Evolutionary conservation across 2,888 invertebrate genomes (phyloP).

Genomic region (Nomada hirtipes): DNA sequence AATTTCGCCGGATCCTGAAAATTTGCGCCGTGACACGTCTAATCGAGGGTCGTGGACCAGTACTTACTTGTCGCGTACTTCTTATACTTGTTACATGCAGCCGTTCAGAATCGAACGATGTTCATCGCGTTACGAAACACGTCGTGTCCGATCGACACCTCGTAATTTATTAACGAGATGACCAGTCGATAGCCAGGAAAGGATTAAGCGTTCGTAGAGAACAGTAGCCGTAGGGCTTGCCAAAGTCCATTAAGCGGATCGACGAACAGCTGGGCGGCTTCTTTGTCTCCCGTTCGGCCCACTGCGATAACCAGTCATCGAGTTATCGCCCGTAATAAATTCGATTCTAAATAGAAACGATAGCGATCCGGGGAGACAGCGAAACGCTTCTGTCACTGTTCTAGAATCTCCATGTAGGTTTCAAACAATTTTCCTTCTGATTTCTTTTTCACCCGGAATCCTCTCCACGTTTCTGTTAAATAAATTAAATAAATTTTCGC

Average conservation of each 20-base stretch:
- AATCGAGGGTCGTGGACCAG: not conserved
- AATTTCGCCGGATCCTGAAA: too few relatives aligned
- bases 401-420: not conserved
- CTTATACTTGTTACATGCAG: not conserved
- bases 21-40: not conserved
- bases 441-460: too few relatives aligned
- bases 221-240: constrained; percentile 58
- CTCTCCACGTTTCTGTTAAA: too few relatives aligned
- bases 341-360: constrained; percentile 42
- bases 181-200: constrained; percentile 55
- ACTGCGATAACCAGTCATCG: constrained; percentile 55
- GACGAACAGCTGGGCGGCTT: constrained; percentile 58
- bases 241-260: constrained; percentile 66
- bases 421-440: too few relatives aligned
- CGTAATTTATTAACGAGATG: constrained; percentile 64
- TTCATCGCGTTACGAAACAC: constrained; percentile 38
- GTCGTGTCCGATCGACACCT: constrained; percentile 52
- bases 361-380: constrained; percentile 14
- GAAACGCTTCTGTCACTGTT: not conserved
- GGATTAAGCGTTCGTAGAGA: constrained; percentile 53
- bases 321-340: constrained; percentile 59
- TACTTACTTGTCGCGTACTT: not conserved
- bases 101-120: constrained; percentile 21
- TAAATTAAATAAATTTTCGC: too few relatives aligned
- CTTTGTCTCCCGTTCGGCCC: constrained; percentile 52